phyloP scores from a whole-genome alignment of 2,888 invertebrate species.

The Lepetodrilus schrolli region DNA sequence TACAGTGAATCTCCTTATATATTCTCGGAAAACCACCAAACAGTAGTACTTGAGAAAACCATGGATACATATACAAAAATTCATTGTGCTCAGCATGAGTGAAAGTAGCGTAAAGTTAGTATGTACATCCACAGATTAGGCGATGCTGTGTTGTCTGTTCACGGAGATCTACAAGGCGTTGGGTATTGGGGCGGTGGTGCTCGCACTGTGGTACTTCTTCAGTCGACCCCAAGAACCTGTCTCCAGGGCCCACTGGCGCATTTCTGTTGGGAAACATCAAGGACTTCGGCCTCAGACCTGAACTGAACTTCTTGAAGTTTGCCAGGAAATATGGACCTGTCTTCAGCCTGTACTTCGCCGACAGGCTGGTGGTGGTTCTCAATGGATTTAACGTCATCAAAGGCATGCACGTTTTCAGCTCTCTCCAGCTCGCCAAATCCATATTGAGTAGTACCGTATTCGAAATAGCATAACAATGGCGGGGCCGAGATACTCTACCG shows the following conservation, averaged over 20 bases:
- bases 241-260: neutral
- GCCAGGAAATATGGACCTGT: neutral
- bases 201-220: neutral
- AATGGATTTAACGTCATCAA: conserved; percentile 6
- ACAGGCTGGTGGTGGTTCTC: neutral
- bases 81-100: neutral
- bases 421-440: no score
- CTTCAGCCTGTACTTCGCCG: neutral
- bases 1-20: neutral
- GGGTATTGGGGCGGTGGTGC: neutral
- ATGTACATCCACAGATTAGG: neutral
- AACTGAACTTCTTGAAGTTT: neutral
- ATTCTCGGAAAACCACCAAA: neutral
- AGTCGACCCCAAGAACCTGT: neutral
- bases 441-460: no score
- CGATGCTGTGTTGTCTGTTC: neutral
- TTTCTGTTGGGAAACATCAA: conserved; percentile 1
- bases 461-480: no score
- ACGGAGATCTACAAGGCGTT: neutral
- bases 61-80: no score
- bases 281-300: conserved; percentile 7
- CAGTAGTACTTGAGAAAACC: no score
- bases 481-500: no score
- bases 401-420: no score
- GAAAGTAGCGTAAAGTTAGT: neutral